Conservation (phyloP, 2,797 vertebrate genomes). For the Diplodus sargus region DNA sequence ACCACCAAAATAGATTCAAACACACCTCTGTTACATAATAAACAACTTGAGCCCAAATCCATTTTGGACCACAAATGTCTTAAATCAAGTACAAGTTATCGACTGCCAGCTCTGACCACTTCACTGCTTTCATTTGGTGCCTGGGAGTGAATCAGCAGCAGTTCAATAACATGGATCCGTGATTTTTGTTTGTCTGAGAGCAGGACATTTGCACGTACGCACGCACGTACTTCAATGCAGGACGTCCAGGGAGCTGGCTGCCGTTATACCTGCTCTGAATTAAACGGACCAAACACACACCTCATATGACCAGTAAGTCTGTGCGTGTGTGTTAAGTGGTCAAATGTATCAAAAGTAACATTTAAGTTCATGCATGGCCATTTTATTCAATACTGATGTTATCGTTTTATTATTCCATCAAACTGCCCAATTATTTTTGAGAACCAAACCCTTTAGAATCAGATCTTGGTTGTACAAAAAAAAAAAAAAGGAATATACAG, state of each 20-base stretch:
- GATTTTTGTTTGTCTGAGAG: conserved; percentile 15
- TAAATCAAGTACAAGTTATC: conserved; percentile 73
- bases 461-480: too few relatives aligned
- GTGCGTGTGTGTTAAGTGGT: not conserved
- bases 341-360: not conserved
- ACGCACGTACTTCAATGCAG: not conserved
- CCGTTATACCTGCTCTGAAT: conserved; percentile 3
- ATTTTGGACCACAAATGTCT: conserved; percentile 66
- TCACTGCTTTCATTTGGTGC: conserved; percentile 70
- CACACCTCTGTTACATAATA: conserved; percentile 32
- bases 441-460: not conserved
- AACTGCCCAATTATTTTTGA: not conserved
- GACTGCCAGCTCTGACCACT: conserved; percentile 63
- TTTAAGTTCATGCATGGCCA: not conserved
- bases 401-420: not conserved
- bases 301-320: not conserved
- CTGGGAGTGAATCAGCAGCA: conserved; percentile 65
- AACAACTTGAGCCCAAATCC: conserved; percentile 44
- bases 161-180: conserved; percentile 68
- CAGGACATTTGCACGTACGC: conserved; percentile 1
- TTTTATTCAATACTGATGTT: not conserved
- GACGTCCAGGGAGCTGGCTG: conserved; percentile 1
- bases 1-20: conserved; percentile 36
- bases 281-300: not conserved
- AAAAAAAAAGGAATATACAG: not conserved